Evolutionary conservation across 2,888 invertebrate species (phyloP).

Genomic region (Cosmia pyralina): DNA sequence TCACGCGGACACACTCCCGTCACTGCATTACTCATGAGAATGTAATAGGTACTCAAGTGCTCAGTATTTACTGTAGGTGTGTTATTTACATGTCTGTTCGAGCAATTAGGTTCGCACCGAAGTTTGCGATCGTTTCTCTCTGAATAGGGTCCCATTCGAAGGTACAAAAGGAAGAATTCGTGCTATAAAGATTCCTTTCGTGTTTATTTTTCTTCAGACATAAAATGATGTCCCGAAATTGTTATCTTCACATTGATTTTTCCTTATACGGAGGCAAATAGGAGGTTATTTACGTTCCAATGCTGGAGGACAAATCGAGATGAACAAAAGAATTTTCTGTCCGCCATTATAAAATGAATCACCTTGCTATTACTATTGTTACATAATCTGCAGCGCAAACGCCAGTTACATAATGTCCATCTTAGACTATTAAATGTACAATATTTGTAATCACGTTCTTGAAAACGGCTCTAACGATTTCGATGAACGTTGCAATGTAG

Average conservation of each 20-base stretch:
- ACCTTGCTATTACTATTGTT: not conserved
- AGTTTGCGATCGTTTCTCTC: constrained; percentile 41
- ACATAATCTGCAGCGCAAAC: constrained; percentile 14
- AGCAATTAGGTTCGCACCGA: constrained; percentile 76
- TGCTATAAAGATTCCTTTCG: constrained; percentile 43
- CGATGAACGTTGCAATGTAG: no score
- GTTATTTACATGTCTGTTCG: constrained; percentile 82
- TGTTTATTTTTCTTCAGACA: constrained; percentile 46
- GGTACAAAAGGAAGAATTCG: constrained; percentile 35
- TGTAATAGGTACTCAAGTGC: constrained; percentile 86
- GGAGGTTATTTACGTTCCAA: constrained; percentile 20
- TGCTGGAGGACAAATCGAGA: constrained; percentile 14
- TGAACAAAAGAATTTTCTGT: not conserved
- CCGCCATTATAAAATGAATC: constrained; percentile 2
- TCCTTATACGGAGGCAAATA: constrained; percentile 33
- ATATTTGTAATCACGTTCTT: no score
- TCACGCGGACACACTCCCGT: constrained; percentile 83
- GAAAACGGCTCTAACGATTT: no score
- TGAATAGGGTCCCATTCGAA: constrained; percentile 33
- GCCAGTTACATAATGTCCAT: not conserved
- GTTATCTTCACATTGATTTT: constrained; percentile 67
- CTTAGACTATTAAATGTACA: no score
- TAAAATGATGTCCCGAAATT: constrained; percentile 47
- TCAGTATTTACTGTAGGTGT: constrained; percentile 79
- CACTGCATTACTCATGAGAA: constrained; percentile 87